A percentile compares a stretch with the other conserved stretches of the same genome.
phyloP scores from a whole-genome alignment of 2,888 invertebrate species.

The Gerosis bhagava region DNA sequence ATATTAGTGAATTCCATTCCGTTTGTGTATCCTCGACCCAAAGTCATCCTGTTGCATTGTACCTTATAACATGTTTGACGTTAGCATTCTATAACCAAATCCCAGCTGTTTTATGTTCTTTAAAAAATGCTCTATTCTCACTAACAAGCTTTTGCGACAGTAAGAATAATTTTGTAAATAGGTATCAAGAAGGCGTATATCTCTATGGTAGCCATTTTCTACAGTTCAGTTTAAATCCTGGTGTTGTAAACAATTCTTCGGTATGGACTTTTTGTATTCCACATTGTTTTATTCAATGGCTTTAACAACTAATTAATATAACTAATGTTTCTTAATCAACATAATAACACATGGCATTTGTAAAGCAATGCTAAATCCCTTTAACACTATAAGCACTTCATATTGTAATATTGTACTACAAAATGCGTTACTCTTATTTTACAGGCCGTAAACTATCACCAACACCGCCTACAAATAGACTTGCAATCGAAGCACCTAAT shows the following conservation, averaged over 20 bases:
- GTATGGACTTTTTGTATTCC: constrained; percentile 17
- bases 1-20: constrained; percentile 60
- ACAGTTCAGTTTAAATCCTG: constrained; percentile 52
- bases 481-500: constrained; percentile 84
- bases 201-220: constrained; percentile 81
- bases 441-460: constrained; percentile 87
- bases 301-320: constrained; percentile 6
- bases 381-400: too few species aligned
- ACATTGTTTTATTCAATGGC: background rate
- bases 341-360: constrained; percentile 8
- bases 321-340: constrained; percentile 25
- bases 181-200: constrained; percentile 57
- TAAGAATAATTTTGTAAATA: constrained; percentile 37
- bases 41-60: constrained; percentile 34
- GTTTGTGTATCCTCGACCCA: constrained; percentile 50
- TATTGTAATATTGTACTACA: too few species aligned
- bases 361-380: constrained; percentile 20
- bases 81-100: constrained; percentile 36
- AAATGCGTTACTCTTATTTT: too few species aligned
- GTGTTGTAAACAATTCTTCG: constrained; percentile 16
- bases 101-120: constrained; percentile 40
- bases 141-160: constrained; percentile 61
- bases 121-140: constrained; percentile 53
- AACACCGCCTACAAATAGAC: constrained; percentile 84
- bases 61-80: constrained; percentile 30